phyloP scores from a whole-genome alignment of 2,797 vertebrate species.

The Melanotaenia nigrans region DNA sequence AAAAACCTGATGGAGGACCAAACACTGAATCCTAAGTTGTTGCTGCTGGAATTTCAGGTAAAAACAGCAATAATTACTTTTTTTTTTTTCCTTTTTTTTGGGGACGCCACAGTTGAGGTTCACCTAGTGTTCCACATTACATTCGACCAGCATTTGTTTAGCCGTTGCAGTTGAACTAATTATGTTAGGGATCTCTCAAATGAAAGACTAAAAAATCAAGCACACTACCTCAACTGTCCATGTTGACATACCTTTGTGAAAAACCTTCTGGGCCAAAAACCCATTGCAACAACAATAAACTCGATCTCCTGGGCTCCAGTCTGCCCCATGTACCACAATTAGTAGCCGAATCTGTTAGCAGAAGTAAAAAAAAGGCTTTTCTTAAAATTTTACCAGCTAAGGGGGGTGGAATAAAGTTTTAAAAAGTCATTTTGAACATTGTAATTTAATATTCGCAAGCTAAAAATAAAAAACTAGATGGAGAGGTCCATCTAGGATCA shows the following conservation, averaged over 20 bases:
- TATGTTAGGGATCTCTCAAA: slow-evolving; percentile 20
- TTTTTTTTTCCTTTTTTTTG: no score
- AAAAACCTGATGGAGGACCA: no score
- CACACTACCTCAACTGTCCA: neutral
- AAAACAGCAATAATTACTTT: no score
- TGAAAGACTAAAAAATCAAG: slow-evolving; percentile 17
- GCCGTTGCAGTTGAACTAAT: slow-evolving; percentile 1
- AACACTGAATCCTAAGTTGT: no score
- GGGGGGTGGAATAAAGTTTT: slow-evolving; percentile 39
- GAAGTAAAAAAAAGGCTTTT: slow-evolving; percentile 20
- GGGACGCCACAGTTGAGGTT: no score
- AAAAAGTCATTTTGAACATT: slow-evolving; percentile 46
- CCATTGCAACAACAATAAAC: slow-evolving; percentile 31
- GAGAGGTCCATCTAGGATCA: slow-evolving; percentile 59
- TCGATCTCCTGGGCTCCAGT: slow-evolving; percentile 4
- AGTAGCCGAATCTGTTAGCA: slow-evolving; percentile 33
- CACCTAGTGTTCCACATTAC: no score
- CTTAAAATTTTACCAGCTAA: slow-evolving; percentile 38
- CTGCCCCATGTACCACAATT: slow-evolving; percentile 43
- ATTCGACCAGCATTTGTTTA: neutral
- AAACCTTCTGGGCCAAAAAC: neutral
- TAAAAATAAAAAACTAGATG: slow-evolving; percentile 27
- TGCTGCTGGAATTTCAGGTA: no score
- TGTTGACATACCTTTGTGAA: no score
- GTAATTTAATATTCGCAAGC: slow-evolving; percentile 50